These are phyloP conservation scores for Apotomis capreana DNA, from an alignment of 2,888 invertebrate species.

Conservation along the genomic window DNA sequence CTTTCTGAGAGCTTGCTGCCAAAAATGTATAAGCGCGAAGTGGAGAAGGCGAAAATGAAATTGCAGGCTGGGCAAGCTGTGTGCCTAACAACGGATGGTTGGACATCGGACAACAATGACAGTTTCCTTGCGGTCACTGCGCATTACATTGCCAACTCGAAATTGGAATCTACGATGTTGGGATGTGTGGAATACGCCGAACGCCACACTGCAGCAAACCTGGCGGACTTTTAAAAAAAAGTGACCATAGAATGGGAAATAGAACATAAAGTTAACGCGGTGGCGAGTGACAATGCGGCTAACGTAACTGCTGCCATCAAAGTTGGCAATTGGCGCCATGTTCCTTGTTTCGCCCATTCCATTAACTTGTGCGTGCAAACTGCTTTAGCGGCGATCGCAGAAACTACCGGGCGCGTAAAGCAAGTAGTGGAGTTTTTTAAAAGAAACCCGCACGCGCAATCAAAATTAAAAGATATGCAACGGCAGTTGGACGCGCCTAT, in stretches of 20 bases:
- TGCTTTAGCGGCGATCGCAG: background rate
- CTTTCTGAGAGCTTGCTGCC: background rate
- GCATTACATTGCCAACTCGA: background rate
- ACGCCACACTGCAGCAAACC: background rate
- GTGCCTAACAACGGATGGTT: background rate
- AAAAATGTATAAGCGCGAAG: background rate
- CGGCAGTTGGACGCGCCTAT: background rate
- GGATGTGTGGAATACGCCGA: background rate
- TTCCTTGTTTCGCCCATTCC: background rate
- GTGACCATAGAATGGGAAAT: background rate
- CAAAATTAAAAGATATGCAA: constrained; percentile 15
- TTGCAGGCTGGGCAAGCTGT: background rate
- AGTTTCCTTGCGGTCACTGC: background rate
- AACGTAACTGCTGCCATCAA: background rate
- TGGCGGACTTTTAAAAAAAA: background rate
- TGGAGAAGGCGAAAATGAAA: background rate
- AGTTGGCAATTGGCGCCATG: background rate
- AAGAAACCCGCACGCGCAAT: background rate
- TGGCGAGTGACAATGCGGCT: background rate
- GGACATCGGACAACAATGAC: background rate
- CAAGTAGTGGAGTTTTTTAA: too few species aligned
- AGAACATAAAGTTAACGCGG: background rate
- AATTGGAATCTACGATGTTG: background rate
- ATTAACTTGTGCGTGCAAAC: background rate
- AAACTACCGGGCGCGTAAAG: too few species aligned